Percentiles rank a stretch among this genome's conserved stretches.
Evolutionary conservation across 2,888 invertebrate species (phyloP).

Genomic region (Chaetoderma sp.): DNA sequence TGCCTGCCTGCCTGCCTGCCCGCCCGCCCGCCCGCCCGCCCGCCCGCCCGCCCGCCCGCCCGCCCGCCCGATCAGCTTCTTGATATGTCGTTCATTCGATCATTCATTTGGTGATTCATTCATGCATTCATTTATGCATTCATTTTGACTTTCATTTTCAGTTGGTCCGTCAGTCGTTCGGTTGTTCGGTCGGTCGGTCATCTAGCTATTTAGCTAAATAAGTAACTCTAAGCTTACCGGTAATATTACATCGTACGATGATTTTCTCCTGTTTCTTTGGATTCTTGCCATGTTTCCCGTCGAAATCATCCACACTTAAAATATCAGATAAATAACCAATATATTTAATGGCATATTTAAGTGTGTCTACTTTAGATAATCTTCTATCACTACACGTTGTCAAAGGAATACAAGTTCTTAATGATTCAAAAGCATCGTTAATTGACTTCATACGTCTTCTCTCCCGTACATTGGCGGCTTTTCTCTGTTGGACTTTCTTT

Average conservation of each 20-base stretch:
- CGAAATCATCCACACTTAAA: constrained; percentile 73
- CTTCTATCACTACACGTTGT: constrained; percentile 92
- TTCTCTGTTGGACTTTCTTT: constrained; percentile 87
- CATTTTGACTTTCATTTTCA: too few species aligned
- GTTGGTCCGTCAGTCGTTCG: too few species aligned
- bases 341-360: constrained; percentile 92
- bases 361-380: constrained; percentile 92
- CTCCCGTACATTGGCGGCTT: constrained; percentile 93
- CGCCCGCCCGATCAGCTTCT: too few species aligned
- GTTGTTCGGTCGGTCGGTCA: too few species aligned
- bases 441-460: constrained; percentile 95
- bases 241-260: constrained; percentile 74
- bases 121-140: too few species aligned
- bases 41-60: too few species aligned
- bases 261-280: constrained; percentile 78
- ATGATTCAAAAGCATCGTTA: constrained; percentile 95
- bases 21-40: too few species aligned
- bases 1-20: too few species aligned
- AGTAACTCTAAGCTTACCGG: too few species aligned
- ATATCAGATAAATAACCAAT: constrained; percentile 91
- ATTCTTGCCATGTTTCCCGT: constrained; percentile 67
- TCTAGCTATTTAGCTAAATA: too few species aligned
- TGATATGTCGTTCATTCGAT: too few species aligned
- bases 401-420: constrained; percentile 87
- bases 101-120: too few species aligned